A percentile compares a stretch with the other conserved stretches of the same genome.
phyloP scores from a whole-genome alignment of 2,888 invertebrate species.

The Athalia circularis region DNA sequence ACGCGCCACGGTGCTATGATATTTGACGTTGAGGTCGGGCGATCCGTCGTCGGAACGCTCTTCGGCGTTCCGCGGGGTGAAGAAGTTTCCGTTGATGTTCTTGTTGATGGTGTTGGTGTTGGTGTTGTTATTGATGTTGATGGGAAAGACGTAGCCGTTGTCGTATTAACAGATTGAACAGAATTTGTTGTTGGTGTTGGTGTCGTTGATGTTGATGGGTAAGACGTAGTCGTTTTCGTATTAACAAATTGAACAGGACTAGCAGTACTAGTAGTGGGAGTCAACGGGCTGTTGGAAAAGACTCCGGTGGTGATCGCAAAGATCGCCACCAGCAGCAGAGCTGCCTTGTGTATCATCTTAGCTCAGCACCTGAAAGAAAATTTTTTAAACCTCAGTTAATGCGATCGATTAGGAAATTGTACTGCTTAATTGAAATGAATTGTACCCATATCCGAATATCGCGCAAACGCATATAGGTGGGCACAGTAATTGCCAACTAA shows the following conservation, averaged over 20 bases:
- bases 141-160: not conserved
- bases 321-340: slow-evolving; percentile 62
- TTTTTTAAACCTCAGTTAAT: not conserved
- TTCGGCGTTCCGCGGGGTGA: not conserved
- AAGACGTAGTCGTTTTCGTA: too few relatives aligned
- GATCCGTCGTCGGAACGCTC: too few relatives aligned
- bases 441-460: too few relatives aligned
- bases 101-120: not conserved
- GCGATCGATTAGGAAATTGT: not conserved
- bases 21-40: not conserved
- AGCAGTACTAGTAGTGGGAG: not conserved
- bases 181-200: not conserved
- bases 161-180: too few relatives aligned
- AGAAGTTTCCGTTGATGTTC: not conserved
- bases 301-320: slow-evolving; percentile 47
- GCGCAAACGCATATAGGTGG: too few relatives aligned
- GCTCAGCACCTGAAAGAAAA: slow-evolving; percentile 54
- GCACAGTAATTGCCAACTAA: too few relatives aligned
- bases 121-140: not conserved
- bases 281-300: slow-evolving; percentile 6
- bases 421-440: not conserved
- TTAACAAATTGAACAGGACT: not conserved
- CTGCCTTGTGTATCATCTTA: slow-evolving; percentile 64
- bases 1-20: slow-evolving; percentile 15
- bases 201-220: slow-evolving; percentile 36